A percentile compares a stretch with the other conserved stretches of the same genome.
Evolutionary conservation across 2,113 vertebrate genomes (phyloP).

Genomic region (Pedionomus torquatus): DNA sequence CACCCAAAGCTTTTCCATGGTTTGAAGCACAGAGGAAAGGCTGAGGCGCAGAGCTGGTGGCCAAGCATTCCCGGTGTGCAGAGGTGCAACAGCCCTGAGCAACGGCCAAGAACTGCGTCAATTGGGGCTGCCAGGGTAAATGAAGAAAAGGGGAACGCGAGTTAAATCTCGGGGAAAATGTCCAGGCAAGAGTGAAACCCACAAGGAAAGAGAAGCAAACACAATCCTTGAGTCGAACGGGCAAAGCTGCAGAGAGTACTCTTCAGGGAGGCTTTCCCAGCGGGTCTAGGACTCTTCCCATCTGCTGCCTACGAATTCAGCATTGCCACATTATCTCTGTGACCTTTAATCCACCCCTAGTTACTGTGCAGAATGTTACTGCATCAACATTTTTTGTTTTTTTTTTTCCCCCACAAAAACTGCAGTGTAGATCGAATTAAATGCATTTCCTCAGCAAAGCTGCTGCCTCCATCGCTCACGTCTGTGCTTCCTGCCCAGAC

Average conservation of each 20-base stretch:
- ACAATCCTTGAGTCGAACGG: not conserved
- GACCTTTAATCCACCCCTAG: conserved; percentile 44
- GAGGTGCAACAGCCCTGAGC: not conserved
- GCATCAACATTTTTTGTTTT: conserved; percentile 29
- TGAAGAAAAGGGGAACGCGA: not conserved
- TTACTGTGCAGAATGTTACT: conserved; percentile 47
- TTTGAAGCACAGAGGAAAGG: not conserved
- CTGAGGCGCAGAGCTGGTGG: not conserved
- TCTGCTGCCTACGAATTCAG: conserved; percentile 2
- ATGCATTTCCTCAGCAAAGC: conserved; percentile 58
- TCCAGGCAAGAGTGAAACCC: not conserved
- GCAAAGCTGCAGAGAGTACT: not conserved
- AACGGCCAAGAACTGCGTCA: not conserved
- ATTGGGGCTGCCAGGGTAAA: not conserved
- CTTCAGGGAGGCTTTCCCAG: not conserved
- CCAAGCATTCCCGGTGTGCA: not conserved
- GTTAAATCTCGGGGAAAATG: not conserved
- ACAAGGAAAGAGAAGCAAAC: not conserved
- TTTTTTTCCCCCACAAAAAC: conserved; percentile 27
- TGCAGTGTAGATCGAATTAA: conserved; percentile 46
- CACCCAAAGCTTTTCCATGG: not conserved
- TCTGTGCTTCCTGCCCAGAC: conserved; percentile 25
- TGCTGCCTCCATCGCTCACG: not conserved
- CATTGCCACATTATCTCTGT: not conserved
- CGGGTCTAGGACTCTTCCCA: not conserved